Conservation (phyloP, 1,140 invertebrate genomes). For the Lepidostoma basale region DNA sequence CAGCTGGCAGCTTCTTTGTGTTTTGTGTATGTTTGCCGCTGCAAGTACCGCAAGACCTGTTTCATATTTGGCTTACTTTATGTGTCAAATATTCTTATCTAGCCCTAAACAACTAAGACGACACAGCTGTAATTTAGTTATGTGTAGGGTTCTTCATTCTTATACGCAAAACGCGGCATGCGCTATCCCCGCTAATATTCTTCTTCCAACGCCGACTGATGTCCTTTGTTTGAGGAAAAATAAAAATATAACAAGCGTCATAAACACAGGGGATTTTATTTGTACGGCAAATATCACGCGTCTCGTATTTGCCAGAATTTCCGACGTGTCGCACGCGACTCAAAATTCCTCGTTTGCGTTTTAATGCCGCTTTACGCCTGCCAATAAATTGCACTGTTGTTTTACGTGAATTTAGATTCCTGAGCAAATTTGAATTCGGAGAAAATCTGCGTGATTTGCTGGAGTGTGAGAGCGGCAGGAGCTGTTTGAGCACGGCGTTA, state of each 20-base stretch:
- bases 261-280: conserved; percentile 20
- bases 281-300: conserved; percentile 7
- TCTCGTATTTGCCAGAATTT: conserved; percentile 23
- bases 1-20: too few species aligned
- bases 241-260: conserved; percentile 13
- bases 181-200: too few species aligned
- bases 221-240: conserved; percentile 15
- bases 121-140: too few species aligned
- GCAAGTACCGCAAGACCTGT: too few species aligned
- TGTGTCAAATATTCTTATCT: too few species aligned
- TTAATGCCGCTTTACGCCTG: background rate
- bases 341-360: background rate
- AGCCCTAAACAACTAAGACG: too few species aligned
- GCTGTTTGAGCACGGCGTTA: too few species aligned
- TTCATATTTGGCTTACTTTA: too few species aligned
- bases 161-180: too few species aligned
- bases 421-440: background rate
- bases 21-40: too few species aligned
- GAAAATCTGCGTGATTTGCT: background rate
- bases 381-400: background rate
- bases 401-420: too few species aligned
- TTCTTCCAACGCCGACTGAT: background rate
- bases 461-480: background rate
- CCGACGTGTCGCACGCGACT: background rate
- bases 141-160: too few species aligned